A percentile compares a stretch with the other conserved stretches of the same genome.
Conservation (phyloP, 2,888 invertebrate genomes). For the Coecobrya sp. region DNA sequence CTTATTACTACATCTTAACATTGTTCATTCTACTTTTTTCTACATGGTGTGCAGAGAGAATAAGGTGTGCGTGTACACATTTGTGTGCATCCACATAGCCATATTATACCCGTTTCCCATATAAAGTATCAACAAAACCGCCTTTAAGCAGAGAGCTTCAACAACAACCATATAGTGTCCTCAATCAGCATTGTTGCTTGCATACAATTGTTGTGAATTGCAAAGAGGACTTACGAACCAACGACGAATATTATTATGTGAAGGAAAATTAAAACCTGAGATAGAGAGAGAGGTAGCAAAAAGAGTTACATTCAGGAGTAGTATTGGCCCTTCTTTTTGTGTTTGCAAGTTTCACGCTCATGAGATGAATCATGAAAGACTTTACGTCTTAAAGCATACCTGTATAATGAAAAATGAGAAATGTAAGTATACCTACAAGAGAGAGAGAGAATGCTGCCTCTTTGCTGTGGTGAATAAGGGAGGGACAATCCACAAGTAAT, state of each 20-base stretch:
- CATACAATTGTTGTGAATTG: conserved; percentile 27
- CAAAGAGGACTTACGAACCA: background rate
- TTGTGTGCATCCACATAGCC: background rate
- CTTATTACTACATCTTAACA: background rate
- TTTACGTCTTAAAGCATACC: background rate
- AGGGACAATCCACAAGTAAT: conserved; percentile 48
- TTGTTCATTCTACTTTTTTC: conserved; percentile 31
- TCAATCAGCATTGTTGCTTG: background rate
- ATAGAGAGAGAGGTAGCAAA: background rate
- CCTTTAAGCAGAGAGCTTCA: background rate
- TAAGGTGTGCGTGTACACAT: no score
- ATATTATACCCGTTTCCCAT: background rate
- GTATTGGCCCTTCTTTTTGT: conserved; percentile 39
- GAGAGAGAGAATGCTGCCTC: background rate
- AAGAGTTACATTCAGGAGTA: background rate
- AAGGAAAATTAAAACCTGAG: conserved; percentile 27
- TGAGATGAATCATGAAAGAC: background rate
- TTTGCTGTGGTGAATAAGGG: conserved; percentile 43
- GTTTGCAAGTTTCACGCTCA: conserved; percentile 3
- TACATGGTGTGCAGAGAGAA: background rate
- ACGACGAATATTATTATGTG: background rate
- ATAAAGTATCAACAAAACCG: background rate
- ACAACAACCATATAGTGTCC: conserved; percentile 7
- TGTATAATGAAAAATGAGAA: background rate
- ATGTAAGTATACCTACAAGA: background rate